Evolutionary conservation across 2,113 vertebrate species (phyloP).

Genomic region (Sinocyclocheilus rhinocerous): DNA sequence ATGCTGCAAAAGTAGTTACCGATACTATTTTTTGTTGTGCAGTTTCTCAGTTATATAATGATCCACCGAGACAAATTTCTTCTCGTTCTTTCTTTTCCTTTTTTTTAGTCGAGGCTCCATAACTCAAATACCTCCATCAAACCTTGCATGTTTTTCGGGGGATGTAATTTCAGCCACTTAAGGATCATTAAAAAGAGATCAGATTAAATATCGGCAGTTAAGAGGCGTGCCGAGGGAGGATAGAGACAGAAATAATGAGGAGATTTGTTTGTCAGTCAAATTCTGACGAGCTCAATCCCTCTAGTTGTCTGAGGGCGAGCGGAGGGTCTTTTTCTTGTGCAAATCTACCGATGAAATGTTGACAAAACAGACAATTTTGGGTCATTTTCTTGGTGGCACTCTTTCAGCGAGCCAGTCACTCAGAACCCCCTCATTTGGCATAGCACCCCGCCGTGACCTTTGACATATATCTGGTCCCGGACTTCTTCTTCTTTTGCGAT

Average conservation of each 20-base stretch:
- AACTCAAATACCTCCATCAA: slow-evolving; percentile 63
- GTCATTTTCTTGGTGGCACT: no score
- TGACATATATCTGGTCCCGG: slow-evolving; percentile 82
- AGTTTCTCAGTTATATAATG: slow-evolving; percentile 34
- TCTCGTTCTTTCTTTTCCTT: not conserved
- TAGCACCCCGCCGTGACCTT: slow-evolving; percentile 80
- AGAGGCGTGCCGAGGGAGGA: slow-evolving; percentile 70
- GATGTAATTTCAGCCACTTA: slow-evolving; percentile 86
- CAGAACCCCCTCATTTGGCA: slow-evolving; percentile 84
- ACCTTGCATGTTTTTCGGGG: slow-evolving; percentile 63
- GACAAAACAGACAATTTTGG: slow-evolving; percentile 96
- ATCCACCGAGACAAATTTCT: slow-evolving; percentile 6
- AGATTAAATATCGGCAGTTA: slow-evolving; percentile 89
- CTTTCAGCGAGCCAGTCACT: slow-evolving; percentile 83
- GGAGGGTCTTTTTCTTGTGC: slow-evolving; percentile 73
- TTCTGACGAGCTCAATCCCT: slow-evolving; percentile 81
- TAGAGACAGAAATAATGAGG: slow-evolving; percentile 82
- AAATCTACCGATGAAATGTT: slow-evolving; percentile 92
- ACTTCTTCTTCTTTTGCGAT: slow-evolving; percentile 64
- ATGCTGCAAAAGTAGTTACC: slow-evolving; percentile 18
- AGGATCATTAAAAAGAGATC: slow-evolving; percentile 91
- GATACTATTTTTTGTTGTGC: not conserved
- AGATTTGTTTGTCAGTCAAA: slow-evolving; percentile 89
- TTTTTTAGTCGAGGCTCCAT: slow-evolving; percentile 22
- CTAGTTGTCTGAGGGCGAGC: slow-evolving; percentile 71